Percentiles rank a stretch among this genome's conserved stretches.
phyloP scores from a whole-genome alignment of 2,113 vertebrate genomes.

The Saccopteryx leptura region DNA sequence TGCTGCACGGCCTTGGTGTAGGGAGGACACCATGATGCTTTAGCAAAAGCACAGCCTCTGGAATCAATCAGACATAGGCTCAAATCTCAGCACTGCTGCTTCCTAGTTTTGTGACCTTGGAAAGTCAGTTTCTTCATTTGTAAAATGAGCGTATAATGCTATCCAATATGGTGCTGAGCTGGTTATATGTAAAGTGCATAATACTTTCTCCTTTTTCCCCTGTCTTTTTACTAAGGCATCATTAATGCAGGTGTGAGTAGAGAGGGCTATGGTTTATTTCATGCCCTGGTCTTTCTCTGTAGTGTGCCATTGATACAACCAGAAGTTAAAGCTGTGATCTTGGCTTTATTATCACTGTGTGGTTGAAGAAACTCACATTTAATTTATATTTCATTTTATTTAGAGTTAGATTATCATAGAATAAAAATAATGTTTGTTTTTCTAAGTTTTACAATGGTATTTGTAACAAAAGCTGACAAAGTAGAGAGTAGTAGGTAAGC shows the following conservation, averaged over 20 bases:
- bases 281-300: not conserved
- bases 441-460: not conserved
- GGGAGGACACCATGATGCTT: not conserved
- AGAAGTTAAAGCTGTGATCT: not conserved
- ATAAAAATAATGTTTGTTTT: not conserved
- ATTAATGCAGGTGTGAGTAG: not conserved
- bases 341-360: not conserved
- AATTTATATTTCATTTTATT: constrained; percentile 52
- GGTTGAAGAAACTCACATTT: constrained; percentile 24
- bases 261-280: not conserved
- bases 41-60: not conserved
- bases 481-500: not conserved
- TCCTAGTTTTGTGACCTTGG: not conserved
- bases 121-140: not conserved
- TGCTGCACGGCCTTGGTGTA: not conserved
- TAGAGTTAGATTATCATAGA: constrained; percentile 21
- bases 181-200: not conserved
- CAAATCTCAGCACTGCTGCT: constrained; percentile 16
- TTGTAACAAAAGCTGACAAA: constrained; percentile 46
- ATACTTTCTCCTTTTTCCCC: not conserved
- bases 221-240: not conserved
- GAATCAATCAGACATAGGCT: constrained; percentile 27
- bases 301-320: not conserved
- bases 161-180: not conserved
- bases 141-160: not conserved